Conservation (phyloP, 1,140 invertebrate species). For the Cephus cinctus region DNA sequence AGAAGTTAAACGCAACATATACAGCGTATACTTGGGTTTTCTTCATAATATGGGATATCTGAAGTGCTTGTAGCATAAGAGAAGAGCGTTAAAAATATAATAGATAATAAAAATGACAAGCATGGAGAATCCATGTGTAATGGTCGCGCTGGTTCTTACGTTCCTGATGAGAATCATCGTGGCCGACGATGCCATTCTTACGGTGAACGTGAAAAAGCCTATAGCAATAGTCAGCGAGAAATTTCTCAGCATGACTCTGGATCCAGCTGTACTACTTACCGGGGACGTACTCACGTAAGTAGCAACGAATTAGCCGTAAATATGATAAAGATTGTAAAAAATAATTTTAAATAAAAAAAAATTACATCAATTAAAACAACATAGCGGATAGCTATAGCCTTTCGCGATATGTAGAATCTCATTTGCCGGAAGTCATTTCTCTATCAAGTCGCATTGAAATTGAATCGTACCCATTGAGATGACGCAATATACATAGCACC, state of each 20-base stretch:
- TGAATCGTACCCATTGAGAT: too few species aligned
- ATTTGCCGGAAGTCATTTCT: slow-evolving; percentile 3
- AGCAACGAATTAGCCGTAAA: too few species aligned
- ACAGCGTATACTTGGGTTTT: too few species aligned
- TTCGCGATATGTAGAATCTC: neutral
- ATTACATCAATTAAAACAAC: slow-evolving; percentile 7
- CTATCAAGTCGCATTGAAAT: slow-evolving; percentile 4
- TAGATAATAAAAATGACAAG: neutral
- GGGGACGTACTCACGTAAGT: slow-evolving; percentile 51
- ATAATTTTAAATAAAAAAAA: slow-evolving; percentile 7
- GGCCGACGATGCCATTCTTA: slow-evolving; percentile 34
- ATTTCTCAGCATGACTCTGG: slow-evolving; percentile 66
- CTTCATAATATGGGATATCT: too few species aligned
- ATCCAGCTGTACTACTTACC: slow-evolving; percentile 55
- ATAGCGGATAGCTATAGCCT: neutral
- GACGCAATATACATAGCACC: too few species aligned
- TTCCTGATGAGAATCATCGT: too few species aligned
- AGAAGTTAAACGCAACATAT: too few species aligned
- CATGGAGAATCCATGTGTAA: neutral
- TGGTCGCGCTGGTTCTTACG: neutral
- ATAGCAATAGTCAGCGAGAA: slow-evolving; percentile 57
- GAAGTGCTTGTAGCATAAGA: too few species aligned
- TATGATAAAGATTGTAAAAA: neutral
- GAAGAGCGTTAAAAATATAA: neutral
- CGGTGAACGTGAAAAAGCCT: slow-evolving; percentile 47